phyloP scores from a whole-genome alignment of 2,113 vertebrate genomes.

The Gymnocephalus cernua region DNA sequence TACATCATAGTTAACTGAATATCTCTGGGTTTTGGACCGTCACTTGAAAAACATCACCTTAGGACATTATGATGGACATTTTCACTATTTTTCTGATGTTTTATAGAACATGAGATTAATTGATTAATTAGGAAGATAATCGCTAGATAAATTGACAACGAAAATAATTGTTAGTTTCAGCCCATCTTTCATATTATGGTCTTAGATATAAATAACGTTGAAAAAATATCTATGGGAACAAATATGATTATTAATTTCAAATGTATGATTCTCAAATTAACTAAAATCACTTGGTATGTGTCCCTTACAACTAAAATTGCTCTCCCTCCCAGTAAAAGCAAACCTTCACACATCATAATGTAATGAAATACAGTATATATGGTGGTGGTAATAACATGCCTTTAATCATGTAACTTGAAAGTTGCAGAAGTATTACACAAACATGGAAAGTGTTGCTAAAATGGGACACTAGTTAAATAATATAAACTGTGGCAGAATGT shows the following conservation, averaged over 20 bases:
- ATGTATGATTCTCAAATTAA: not conserved
- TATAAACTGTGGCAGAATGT: constrained; percentile 20
- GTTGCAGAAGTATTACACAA: not conserved
- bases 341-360: not conserved
- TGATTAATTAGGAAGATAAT: not conserved
- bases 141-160: not conserved
- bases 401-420: not conserved
- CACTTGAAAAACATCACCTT: not conserved
- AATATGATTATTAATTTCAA: not conserved
- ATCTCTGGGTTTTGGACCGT: not conserved
- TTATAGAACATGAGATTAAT: not conserved
- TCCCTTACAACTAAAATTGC: not conserved
- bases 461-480: constrained; percentile 38
- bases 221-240: not conserved
- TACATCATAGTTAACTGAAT: not conserved
- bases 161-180: not conserved
- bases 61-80: not conserved
- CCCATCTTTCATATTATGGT: not conserved
- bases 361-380: not conserved
- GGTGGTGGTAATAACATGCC: not conserved
- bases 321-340: not conserved
- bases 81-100: not conserved
- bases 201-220: not conserved
- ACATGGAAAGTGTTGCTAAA: constrained; percentile 26
- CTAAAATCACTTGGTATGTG: not conserved